Base-by-base conservation (phyloP, 2,888 invertebrate genomes). In the Uropetala carovei region DNA sequence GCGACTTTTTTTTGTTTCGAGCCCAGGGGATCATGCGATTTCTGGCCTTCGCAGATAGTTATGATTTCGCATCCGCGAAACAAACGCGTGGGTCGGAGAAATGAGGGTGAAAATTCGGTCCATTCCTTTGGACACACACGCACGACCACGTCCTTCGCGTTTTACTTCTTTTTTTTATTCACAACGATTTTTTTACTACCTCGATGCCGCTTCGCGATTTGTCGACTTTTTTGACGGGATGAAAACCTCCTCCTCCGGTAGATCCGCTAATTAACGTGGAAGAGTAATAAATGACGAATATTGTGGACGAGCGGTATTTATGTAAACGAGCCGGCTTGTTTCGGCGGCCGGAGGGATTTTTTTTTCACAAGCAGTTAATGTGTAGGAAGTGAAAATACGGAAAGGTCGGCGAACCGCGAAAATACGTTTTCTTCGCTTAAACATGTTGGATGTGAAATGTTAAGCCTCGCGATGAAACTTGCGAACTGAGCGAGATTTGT, bases 221-320 rank as follows among this genome's bases (percentile, higher is more conserved):
- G 75, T 27, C 75, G 27, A 13, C 13, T 22, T 43, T 27, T 13
- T 75, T 75, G 13, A 75, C 13, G 22, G 7, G 75, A 75, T 22
- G 22, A 75, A 27, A 11, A 1, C 27, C 22, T 5, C 10, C 43
- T 43, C 43, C 43, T 43, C 43, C 43, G 43, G 43, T 5, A 43
- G 43, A 43, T 3, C 27, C 75, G 75, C 75, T 75, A 75, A 75
- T 75, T 22, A 75, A 7, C 22, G 75, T 27, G 27, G 75, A 27
- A 75, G 27, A 75, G 27, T 75, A 27, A 27, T 75, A 27, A 75
- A 75, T 75, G 75, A 75, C 27, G 75, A 75, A 75, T 75, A 75
- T 75, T 75, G 22, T 75, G 22, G 75, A 27, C 27, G 75, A 75
- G 75, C 22, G 27, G 27, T 22, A 22, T 75, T 75, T 13, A 11